phyloP scores from a whole-genome alignment of 1,140 invertebrate genomes.

The Caligus rogercresseyi region DNA sequence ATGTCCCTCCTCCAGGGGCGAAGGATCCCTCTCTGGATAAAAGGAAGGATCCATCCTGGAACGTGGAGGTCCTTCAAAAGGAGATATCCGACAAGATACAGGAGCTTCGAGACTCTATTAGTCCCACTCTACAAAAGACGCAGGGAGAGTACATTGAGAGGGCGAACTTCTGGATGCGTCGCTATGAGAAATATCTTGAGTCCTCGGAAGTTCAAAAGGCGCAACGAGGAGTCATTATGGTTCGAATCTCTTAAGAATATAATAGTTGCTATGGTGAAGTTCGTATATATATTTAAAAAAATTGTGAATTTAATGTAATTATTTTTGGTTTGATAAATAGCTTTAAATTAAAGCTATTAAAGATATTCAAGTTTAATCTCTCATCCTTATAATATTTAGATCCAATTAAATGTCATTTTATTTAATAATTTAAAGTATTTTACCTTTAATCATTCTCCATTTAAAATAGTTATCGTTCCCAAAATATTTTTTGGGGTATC shows the following conservation, averaged over 20 bases:
- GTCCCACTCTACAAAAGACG: not conserved
- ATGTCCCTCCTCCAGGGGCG: not conserved
- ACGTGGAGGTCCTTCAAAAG: not conserved
- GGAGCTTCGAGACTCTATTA: not conserved
- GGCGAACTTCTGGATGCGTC: conserved; percentile 25
- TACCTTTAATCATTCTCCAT: too few relatives aligned
- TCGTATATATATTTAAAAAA: too few relatives aligned
- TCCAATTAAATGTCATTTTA: too few relatives aligned
- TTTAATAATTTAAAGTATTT: too few relatives aligned
- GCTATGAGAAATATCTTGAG: conserved; percentile 30
- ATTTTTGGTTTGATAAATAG: too few relatives aligned
- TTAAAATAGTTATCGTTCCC: too few relatives aligned
- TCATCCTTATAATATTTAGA: not conserved
- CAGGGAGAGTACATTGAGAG: conserved; percentile 6
- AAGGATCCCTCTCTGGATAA: not conserved
- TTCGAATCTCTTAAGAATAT: not conserved
- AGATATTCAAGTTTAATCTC: conserved; percentile 17
- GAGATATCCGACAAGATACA: not conserved
- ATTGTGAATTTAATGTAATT: too few relatives aligned
- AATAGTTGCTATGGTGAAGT: too few relatives aligned
- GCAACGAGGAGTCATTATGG: conserved; percentile 29
- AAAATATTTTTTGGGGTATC: too few relatives aligned
- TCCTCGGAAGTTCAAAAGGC: conserved; percentile 29
- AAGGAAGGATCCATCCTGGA: too few relatives aligned
- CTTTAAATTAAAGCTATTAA: too few relatives aligned